Conservation (phyloP, 2,888 invertebrate species). For the Platypus cylindrus region DNA sequence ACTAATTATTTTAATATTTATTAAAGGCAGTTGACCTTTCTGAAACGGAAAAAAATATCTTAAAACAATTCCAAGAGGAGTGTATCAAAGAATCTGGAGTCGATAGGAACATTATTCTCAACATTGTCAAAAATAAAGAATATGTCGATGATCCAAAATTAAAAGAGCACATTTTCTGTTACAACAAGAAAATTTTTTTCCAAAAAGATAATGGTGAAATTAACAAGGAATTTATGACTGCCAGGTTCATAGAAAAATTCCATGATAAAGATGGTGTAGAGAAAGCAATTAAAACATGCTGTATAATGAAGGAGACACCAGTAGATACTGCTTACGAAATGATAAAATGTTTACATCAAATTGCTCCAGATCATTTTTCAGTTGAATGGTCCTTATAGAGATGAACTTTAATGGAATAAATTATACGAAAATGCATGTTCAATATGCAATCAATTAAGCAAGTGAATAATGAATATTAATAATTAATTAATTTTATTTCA, state of each 20-base stretch:
- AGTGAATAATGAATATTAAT: too few relatives aligned
- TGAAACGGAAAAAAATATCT: slow-evolving; percentile 20
- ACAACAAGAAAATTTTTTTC: slow-evolving; percentile 18
- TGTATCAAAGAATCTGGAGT: slow-evolving; percentile 16
- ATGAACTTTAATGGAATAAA: too few relatives aligned
- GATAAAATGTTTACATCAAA: slow-evolving; percentile 18
- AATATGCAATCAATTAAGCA: too few relatives aligned
- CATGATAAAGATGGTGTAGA: slow-evolving; percentile 15
- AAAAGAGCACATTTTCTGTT: slow-evolving; percentile 18
- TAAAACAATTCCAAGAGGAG: slow-evolving; percentile 17
- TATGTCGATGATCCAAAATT: slow-evolving; percentile 18
- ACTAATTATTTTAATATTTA: too few relatives aligned
- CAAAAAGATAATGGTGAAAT: slow-evolving; percentile 18
- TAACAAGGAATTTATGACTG: slow-evolving; percentile 13
- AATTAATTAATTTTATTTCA: too few relatives aligned
- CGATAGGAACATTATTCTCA: slow-evolving; percentile 14
- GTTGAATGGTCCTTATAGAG: too few relatives aligned
- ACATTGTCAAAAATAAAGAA: slow-evolving; percentile 14
- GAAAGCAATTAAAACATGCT: slow-evolving; percentile 19
- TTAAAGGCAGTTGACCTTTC: slow-evolving; percentile 18
- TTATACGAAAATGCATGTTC: too few relatives aligned
- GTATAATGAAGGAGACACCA: slow-evolving; percentile 15
- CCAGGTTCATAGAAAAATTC: slow-evolving; percentile 9
- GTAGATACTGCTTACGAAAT: slow-evolving; percentile 20
- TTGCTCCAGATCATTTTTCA: slow-evolving; percentile 9